phyloP scores from a whole-genome alignment of 2,888 invertebrate genomes.

The Eupithecia vulgata region DNA sequence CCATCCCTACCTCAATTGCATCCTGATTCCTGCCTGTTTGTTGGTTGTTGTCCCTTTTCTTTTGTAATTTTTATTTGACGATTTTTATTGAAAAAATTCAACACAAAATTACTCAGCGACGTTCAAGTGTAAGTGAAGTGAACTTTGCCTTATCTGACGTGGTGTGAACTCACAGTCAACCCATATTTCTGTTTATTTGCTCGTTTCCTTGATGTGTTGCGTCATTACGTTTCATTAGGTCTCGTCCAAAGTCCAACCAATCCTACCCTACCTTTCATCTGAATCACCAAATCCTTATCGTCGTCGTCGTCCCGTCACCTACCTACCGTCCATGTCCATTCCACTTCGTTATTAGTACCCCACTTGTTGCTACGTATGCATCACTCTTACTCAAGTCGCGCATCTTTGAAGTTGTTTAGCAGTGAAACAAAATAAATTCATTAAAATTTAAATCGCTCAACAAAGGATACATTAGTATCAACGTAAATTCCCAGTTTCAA shows the following conservation, averaged over 20 bases:
- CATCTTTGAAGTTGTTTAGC: background rate
- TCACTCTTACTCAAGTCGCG: conserved; percentile 5
- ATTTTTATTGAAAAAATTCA: background rate
- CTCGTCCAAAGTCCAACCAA: conserved; percentile 27
- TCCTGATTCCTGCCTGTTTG: too few species aligned
- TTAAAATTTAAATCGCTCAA: background rate
- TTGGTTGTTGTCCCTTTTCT: background rate
- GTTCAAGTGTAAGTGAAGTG: conserved; percentile 9
- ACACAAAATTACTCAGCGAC: background rate
- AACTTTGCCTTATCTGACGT: conserved; percentile 12
- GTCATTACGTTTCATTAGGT: conserved; percentile 22
- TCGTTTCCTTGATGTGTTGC: conserved; percentile 25
- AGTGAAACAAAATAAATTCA: background rate
- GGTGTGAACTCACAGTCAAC: background rate
- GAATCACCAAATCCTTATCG: conserved; percentile 14
- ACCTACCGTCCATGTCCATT: background rate
- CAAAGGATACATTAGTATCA: background rate
- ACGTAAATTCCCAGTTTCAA: background rate
- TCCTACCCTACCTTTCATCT: conserved; percentile 16
- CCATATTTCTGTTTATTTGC: conserved; percentile 24
- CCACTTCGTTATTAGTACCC: conserved; percentile 5
- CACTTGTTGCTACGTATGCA: background rate
- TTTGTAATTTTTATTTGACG: background rate
- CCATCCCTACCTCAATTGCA: too few species aligned
- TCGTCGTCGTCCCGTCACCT: conserved; percentile 1